Evolutionary conservation across 2,113 vertebrate species (phyloP), one percentile per base, ranked within the genome.

Genomic region (Danionella cerebrum): DNA sequence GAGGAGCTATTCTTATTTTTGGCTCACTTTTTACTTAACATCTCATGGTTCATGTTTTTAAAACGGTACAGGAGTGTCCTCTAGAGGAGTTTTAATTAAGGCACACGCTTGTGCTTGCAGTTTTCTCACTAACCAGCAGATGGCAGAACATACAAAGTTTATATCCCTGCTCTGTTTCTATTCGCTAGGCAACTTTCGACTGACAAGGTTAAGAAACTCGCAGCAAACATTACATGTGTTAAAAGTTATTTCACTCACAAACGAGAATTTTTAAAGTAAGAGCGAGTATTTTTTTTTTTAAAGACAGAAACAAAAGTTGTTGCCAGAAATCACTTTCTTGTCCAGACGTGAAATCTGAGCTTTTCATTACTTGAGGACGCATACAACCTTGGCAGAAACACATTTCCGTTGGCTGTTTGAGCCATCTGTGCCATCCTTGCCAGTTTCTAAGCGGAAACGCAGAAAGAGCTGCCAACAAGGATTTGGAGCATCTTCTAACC

Each of bases 381-480:
- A 44, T 44, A 31, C 18, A 60, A 60, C 25, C 18, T 60, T 60
- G 39, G 25, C 57, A 60, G 39, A 60, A 60, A 60, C 14, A 12
- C 39, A 45, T 45, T 31, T 60, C 12, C 57, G 9, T 16, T 59
- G 16, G n/a, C 19, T 42, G 21, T 11, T 25, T 9, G 22, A 27
- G 55, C 55, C 35, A 24, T 59, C 55, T 59, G 38, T 29, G 16
- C 22, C 14, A 11, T 12, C 16, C 55, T 42, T 18, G 38, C 55
- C 55, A 59, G 38, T 14, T 58, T 1, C 36, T 41, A 21, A 4
- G 38, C 12, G 24, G n/a, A 42, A 59, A 59, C 5, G 7, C 22
- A 18, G 18, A 29, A 11, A 42, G 21, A 27, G n/a, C 18, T 41
- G 16, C 22, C 55, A 59, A 42, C 24, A 6, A 1, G 0, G 10